phyloP scores from a whole-genome alignment of 2,888 invertebrate species.

The Hemaris fuciformis region DNA sequence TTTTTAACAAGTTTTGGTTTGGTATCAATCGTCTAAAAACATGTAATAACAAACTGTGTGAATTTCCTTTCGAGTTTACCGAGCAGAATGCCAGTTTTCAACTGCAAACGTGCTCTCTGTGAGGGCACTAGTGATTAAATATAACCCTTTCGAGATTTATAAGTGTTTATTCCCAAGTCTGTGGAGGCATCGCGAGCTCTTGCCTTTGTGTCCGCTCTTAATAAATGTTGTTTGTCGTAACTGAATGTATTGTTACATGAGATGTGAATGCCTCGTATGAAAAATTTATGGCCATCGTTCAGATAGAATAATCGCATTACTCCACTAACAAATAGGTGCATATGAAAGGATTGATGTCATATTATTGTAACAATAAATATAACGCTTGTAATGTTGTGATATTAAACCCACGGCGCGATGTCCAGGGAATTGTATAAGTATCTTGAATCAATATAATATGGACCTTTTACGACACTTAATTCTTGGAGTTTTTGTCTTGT shows the following conservation, averaged over 20 bases:
- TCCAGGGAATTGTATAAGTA: background rate
- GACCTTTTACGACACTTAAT: background rate
- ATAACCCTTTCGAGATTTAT: slow-evolving; percentile 73
- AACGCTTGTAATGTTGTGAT: background rate
- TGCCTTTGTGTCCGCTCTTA: slow-evolving; percentile 55
- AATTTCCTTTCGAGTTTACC: slow-evolving; percentile 33
- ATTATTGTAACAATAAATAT: slow-evolving; percentile 11
- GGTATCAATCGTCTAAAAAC: slow-evolving; percentile 2
- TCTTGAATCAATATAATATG: background rate
- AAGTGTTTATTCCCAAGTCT: slow-evolving; percentile 70
- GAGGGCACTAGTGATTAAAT: slow-evolving; percentile 74
- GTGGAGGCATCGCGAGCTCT: slow-evolving; percentile 39
- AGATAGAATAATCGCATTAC: slow-evolving; percentile 37
- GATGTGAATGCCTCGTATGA: slow-evolving; percentile 50
- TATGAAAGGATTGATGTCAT: slow-evolving; percentile 24
- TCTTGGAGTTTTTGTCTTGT: background rate
- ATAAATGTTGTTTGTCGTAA: slow-evolving; percentile 69
- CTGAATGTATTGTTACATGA: slow-evolving; percentile 61
- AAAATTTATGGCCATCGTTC: slow-evolving; percentile 53
- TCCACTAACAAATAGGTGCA: slow-evolving; percentile 35
- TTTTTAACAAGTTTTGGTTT: background rate
- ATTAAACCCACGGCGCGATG: background rate
- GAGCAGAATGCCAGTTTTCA: slow-evolving; percentile 32
- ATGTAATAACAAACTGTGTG: slow-evolving; percentile 54
- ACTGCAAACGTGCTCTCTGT: slow-evolving; percentile 69